A percentile compares a stretch with the other conserved stretches of the same genome.
These are phyloP conservation scores for Formica aserva DNA, from an alignment of 2,888 invertebrate species.

Conservation along the genomic window DNA sequence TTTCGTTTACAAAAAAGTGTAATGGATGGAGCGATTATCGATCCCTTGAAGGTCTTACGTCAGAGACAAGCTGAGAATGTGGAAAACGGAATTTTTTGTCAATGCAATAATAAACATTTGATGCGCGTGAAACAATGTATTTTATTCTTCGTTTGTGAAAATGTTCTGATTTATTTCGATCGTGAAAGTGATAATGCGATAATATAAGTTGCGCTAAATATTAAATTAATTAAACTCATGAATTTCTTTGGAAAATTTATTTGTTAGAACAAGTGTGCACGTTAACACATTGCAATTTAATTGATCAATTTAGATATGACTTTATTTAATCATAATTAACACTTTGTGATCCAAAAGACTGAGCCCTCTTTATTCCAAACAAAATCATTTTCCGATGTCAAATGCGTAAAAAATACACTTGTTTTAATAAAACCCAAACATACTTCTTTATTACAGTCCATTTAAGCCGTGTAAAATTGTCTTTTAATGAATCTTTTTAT, in stretches of 20 bases:
- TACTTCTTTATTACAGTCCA: neutral
- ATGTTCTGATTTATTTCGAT: neutral
- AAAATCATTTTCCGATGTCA: neutral
- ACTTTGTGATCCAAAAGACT: neutral
- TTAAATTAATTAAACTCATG: neutral
- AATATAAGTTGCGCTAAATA: neutral
- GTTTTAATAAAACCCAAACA: neutral
- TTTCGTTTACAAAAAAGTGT: neutral
- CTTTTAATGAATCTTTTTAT: neutral
- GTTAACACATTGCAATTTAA: neutral
- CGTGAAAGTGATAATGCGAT: neutral
- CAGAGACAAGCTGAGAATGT: neutral
- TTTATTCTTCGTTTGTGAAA: neutral
- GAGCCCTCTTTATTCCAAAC: neutral
- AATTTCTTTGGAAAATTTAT: neutral
- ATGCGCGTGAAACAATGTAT: neutral
- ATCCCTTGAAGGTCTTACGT: neutral
- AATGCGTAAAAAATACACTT: neutral
- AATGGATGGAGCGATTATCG: neutral
- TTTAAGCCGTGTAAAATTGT: neutral
- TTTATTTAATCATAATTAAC: neutral
- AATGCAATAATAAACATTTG: conserved; percentile 14
- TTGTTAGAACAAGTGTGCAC: neutral
- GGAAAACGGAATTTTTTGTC: neutral
- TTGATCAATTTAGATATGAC: neutral